phyloP scores from a whole-genome alignment of 2,797 vertebrate genomes.

The Tinamus major region DNA sequence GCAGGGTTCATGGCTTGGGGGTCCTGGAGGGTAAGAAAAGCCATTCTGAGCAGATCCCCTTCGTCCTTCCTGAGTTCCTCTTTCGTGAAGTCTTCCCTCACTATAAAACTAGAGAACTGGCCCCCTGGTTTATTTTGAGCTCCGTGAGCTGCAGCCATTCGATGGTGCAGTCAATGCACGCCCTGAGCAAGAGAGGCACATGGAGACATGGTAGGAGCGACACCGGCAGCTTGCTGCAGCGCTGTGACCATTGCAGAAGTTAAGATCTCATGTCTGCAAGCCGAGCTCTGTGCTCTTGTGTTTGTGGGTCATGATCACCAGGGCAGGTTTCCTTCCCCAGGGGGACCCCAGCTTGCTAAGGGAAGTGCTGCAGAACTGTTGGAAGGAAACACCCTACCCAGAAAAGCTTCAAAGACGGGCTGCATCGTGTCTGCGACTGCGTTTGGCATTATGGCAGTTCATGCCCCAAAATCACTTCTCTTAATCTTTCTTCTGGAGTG shows the following conservation, averaged over 20 bases:
- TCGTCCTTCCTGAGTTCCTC: not conserved
- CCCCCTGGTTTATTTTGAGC: not conserved
- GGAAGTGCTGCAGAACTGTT: not conserved
- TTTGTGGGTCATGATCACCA: not conserved
- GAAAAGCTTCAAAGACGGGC: not conserved
- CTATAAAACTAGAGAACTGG: not conserved
- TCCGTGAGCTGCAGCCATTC: not conserved
- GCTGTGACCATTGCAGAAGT: not conserved
- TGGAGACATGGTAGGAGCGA: not conserved
- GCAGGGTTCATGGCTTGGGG: fast-evolving
- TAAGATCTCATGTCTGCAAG: not conserved
- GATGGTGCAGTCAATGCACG: not conserved
- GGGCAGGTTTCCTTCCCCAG: not conserved
- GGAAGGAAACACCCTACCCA: not conserved
- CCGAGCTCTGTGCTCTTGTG: not conserved
- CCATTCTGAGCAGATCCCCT: not conserved
- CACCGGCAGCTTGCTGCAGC: not conserved
- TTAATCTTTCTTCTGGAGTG: not conserved
- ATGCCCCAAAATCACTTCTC: not conserved
- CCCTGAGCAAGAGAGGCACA: not conserved
- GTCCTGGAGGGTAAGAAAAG: not conserved
- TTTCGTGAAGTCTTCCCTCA: not conserved
- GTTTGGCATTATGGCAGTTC: not conserved
- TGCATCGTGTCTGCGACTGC: not conserved
- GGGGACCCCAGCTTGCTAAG: not conserved